These are phyloP conservation scores for Ariopsis seemanni DNA, from an alignment of 2,113 vertebrate genomes.

Conservation along the genomic window DNA sequence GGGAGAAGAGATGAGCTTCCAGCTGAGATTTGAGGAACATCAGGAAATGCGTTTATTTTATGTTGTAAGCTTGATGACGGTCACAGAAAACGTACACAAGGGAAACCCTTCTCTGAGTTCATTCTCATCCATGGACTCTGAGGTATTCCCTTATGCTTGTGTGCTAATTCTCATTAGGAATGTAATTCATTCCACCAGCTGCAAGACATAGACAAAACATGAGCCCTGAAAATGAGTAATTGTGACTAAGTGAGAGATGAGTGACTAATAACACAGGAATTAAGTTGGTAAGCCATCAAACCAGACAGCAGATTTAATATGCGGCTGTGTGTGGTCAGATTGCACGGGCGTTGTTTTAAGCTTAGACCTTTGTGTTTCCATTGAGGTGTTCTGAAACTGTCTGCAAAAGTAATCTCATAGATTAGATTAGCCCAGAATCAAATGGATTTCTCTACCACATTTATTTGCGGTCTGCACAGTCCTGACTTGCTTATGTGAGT, in stretches of 20 bases:
- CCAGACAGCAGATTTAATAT: constrained; percentile 16
- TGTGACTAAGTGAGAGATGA: constrained; percentile 24
- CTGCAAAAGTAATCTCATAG: not conserved
- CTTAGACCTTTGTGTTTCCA: not conserved
- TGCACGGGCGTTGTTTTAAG: not conserved
- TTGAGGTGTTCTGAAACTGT: not conserved
- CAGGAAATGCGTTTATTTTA: not conserved
- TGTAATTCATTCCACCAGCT: constrained; percentile 13
- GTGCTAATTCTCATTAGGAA: constrained; percentile 16
- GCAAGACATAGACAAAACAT: constrained; percentile 14
- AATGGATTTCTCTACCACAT: constrained; percentile 1
- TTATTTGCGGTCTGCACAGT: constrained; percentile 3
- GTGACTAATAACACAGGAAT: constrained; percentile 24
- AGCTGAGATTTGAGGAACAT: not conserved
- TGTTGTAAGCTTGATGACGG: not conserved
- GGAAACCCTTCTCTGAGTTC: not conserved
- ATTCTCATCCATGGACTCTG: not conserved
- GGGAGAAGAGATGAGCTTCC: not conserved
- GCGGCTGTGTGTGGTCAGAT: constrained; percentile 13
- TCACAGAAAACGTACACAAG: not conserved
- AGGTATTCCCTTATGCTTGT: constrained; percentile 18
- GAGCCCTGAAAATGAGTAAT: not conserved
- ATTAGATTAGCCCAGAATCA: constrained; percentile 9
- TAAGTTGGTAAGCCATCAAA: constrained; percentile 16
- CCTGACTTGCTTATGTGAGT: constrained; percentile 5